A percentile compares a stretch with the other conserved stretches of the same genome.
Evolutionary conservation across 2,113 vertebrate species (phyloP).

Genomic region (Zapornia atra): DNA sequence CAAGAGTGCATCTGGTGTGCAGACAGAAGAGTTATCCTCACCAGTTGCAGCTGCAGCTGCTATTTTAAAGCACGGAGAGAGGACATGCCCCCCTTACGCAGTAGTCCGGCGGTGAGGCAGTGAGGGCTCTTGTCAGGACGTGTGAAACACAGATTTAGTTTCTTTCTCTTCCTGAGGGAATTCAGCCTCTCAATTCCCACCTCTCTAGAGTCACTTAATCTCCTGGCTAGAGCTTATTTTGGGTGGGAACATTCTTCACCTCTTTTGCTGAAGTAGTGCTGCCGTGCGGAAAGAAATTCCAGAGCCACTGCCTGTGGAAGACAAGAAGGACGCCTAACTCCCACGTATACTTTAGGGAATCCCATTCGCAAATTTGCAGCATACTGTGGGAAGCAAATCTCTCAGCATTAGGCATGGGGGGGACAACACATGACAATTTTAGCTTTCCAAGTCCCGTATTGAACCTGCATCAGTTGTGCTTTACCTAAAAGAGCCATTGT

Average conservation of each 20-base stretch:
- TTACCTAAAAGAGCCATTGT: neutral
- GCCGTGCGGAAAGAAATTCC: neutral
- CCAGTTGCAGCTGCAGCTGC: slow-evolving; percentile 18
- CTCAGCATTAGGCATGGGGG: neutral
- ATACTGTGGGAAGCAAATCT: slow-evolving; percentile 15
- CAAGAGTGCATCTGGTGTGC: neutral
- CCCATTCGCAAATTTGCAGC: neutral
- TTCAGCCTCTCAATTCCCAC: slow-evolving; percentile 17
- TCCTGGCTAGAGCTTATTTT: slow-evolving; percentile 37
- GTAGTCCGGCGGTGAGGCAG: neutral
- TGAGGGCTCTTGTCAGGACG: neutral
- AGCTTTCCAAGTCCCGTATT: neutral
- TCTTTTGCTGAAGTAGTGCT: slow-evolving; percentile 9
- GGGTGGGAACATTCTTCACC: slow-evolving; percentile 47
- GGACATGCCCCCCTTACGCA: neutral
- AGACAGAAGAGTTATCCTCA: neutral
- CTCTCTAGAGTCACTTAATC: slow-evolving; percentile 33
- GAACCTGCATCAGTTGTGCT: neutral
- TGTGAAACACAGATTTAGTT: slow-evolving; percentile 30
- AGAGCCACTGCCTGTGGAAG: neutral
- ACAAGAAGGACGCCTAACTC: slow-evolving; percentile 16
- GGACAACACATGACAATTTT: neutral
- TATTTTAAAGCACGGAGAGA: neutral
- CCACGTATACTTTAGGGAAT: slow-evolving; percentile 40
- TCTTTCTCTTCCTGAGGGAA: slow-evolving; percentile 23